Evolutionary conservation across 1,140 invertebrate genomes (phyloP).

Genomic region (Monomorium pharaonis): DNA sequence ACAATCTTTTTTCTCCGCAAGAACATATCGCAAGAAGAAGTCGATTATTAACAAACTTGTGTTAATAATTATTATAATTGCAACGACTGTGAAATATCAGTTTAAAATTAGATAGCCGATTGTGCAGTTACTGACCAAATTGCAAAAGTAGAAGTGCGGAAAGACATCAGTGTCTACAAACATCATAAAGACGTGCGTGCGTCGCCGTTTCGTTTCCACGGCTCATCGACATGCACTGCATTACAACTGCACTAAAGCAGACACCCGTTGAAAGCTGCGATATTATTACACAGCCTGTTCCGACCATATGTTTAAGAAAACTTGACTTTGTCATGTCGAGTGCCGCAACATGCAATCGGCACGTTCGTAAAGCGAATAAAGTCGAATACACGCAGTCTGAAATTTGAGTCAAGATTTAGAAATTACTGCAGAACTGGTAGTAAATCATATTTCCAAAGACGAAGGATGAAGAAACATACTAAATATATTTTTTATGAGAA

Average conservation of each 20-base stretch:
- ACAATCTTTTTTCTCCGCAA: neutral
- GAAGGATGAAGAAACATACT: neutral
- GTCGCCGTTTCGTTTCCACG: constrained; percentile 12
- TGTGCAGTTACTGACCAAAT: constrained; percentile 57
- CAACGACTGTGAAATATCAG: constrained; percentile 20
- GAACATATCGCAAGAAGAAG: neutral
- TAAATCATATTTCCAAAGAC: neutral
- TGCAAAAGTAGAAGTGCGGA: neutral
- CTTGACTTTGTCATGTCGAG: neutral
- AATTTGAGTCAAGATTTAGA: constrained; percentile 12
- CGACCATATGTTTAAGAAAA: neutral
- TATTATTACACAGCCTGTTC: neutral
- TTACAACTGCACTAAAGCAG: neutral
- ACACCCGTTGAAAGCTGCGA: neutral
- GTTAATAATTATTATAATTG: constrained; percentile 16
- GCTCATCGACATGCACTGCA: neutral
- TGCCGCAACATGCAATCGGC: neutral
- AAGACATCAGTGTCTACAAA: neutral
- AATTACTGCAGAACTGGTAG: constrained; percentile 7
- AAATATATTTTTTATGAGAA: neutral
- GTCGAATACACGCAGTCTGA: neutral
- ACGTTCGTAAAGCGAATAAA: constrained; percentile 4
- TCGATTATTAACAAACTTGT: neutral
- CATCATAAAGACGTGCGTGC: neutral
- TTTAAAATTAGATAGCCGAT: constrained; percentile 59